Evolutionary conservation across 92 coral and sea anemone genomes (phyloP), one percentile per base, ranked within the genome.

Genomic region (Porites lobata): DNA sequence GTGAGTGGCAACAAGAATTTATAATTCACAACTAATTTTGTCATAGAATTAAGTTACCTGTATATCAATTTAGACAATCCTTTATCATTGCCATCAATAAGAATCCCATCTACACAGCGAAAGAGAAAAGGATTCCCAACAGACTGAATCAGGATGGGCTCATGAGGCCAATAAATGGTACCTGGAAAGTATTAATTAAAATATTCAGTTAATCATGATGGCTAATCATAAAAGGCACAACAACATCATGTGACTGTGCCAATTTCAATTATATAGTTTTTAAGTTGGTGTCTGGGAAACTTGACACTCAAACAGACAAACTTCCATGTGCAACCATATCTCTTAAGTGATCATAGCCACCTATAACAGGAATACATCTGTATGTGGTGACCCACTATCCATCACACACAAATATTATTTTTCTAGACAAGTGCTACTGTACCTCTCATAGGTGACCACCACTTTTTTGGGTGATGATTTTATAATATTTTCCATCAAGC

Each of bases 1-100:
- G 47, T 38, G 47, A 38, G 12, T 54, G 59, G 10, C 14, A 56
- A 10, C 2, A 14, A 8, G 61, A 10, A 10, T 56, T 10, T 56
- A 10, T 6, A 54, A 9, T 54, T 9, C 11, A 56, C 10, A 9
- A 2, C 61, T 56, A 56, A 2, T 56, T 56, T 56, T 56, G 4
- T 54, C 12, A 8, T 9, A 9, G 11, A 66, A 19, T 70, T 54
- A 21, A 18, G n/a, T 17, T 84, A 77, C 99, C 98, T 98, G 89
- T 92, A 98, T 57, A 98, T 94, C 10, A 88, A n/a, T 56, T 89
- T 98, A 15, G 99, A 98, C 51, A 98, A 79, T 69, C 99, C 91
- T 51, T 93, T 86, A 85, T 98, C 98, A 90, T 95, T 95, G 24
- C 99, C 99, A 87, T 98, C 99, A 79, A 98, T 95, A 82, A 95